These are phyloP conservation scores for Strongylocentrotus purpuratus DNA, from an alignment of 35 echinoderm and acorn worm genomes.

Conservation along the genomic window DNA sequence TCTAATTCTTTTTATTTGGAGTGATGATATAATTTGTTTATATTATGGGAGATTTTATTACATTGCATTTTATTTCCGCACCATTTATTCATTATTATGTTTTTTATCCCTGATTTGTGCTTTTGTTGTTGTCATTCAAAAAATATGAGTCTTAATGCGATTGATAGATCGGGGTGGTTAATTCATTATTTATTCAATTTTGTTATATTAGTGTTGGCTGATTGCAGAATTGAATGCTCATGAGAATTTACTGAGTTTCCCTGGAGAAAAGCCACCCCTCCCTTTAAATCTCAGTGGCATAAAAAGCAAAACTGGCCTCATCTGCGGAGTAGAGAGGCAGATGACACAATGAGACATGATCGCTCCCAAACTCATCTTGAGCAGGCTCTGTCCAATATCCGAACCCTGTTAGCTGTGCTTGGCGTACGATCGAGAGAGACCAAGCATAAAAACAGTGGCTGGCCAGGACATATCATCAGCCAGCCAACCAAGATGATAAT, in stretches of 20 bases:
- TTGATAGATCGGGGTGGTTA: no score
- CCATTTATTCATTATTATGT: no score
- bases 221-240: background rate
- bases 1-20: no score
- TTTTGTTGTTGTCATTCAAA: no score
- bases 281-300: background rate
- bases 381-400: background rate
- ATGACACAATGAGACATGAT: background rate
- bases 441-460: constrained; percentile 24
- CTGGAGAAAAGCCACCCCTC: background rate
- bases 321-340: background rate
- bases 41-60: no score
- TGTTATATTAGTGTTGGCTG: background rate
- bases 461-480: background rate
- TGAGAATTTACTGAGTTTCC: no score
- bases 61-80: no score
- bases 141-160: no score
- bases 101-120: no score
- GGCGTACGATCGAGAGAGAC: background rate
- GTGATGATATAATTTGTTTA: no score
- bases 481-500: background rate
- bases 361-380: background rate
- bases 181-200: no score
- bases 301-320: background rate
- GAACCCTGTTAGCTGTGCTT: background rate